These are phyloP conservation scores for Panurus biarmicus DNA, from an alignment of 2,113 vertebrate genomes.

Conservation along the genomic window DNA sequence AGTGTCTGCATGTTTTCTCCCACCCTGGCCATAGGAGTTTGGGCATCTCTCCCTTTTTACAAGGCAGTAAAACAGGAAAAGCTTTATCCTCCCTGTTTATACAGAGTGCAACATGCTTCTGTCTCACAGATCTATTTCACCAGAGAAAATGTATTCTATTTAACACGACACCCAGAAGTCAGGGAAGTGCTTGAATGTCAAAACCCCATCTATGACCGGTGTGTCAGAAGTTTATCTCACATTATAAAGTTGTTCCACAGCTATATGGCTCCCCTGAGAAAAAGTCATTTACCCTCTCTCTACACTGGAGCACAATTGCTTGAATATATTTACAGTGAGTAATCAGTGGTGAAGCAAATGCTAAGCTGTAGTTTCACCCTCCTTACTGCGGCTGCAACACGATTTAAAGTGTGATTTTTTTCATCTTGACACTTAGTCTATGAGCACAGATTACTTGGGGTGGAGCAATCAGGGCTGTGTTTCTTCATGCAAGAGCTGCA, in stretches of 20 bases:
- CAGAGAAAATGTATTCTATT: neutral
- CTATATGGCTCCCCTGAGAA: neutral
- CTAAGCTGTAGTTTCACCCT: neutral
- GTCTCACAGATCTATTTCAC: neutral
- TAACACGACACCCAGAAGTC: neutral
- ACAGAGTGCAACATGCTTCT: neutral
- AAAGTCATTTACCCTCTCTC: slow-evolving; percentile 12
- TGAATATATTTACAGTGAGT: slow-evolving; percentile 29
- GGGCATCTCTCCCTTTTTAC: neutral
- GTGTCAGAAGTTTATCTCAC: neutral
- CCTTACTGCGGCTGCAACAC: neutral
- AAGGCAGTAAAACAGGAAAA: neutral
- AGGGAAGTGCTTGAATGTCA: neutral
- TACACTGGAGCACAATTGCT: neutral
- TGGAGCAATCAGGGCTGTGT: neutral
- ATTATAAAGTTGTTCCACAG: neutral
- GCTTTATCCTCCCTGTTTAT: neutral
- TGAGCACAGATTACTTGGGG: neutral
- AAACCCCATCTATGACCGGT: neutral
- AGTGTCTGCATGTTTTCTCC: neutral
- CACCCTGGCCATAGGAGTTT: neutral
- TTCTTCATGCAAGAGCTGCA: neutral
- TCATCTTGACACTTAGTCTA: slow-evolving; percentile 24
- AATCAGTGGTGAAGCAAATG: slow-evolving; percentile 37
- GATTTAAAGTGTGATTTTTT: slow-evolving; percentile 27